A percentile compares a stretch with the other conserved stretches of the same genome.
These are phyloP conservation scores for Xestia sexstrigata DNA, from an alignment of 2,888 invertebrate species.

Conservation along the genomic window DNA sequence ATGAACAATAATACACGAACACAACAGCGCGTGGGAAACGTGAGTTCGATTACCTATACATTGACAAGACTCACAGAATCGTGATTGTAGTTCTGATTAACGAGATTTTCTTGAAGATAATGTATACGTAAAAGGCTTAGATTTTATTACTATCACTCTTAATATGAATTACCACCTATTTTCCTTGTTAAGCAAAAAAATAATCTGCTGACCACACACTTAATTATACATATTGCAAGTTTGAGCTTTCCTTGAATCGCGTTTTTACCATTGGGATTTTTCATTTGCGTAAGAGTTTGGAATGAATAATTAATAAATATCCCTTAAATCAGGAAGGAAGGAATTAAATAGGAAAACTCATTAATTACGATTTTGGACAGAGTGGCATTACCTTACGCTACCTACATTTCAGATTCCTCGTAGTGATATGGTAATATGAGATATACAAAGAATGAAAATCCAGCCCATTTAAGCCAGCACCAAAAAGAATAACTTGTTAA, in stretches of 20 bases:
- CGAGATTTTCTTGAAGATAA: not conserved
- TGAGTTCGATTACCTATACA: constrained; percentile 54
- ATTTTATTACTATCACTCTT: not conserved
- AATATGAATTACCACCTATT: not conserved
- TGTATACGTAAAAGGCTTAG: not conserved
- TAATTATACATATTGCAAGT: not conserved
- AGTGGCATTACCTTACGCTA: not conserved
- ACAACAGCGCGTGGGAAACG: constrained; percentile 71
- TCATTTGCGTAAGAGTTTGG: constrained; percentile 29
- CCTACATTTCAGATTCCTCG: not conserved
- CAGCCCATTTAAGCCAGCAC: not conserved
- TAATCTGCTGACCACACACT: not conserved
- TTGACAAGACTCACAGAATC: constrained; percentile 12
- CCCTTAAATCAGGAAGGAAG: constrained; percentile 30
- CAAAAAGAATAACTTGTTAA: not conserved
- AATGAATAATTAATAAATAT: constrained; percentile 1
- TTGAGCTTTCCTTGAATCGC: constrained; percentile 36
- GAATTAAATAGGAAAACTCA: not conserved
- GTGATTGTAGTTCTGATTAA: constrained; percentile 4
- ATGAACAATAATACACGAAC: constrained; percentile 55
- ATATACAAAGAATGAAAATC: not conserved
- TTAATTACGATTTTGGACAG: not conserved
- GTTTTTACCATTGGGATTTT: constrained; percentile 27
- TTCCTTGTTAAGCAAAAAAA: constrained; percentile 8
- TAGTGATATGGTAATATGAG: not conserved